phyloP scores from a whole-genome alignment of 2,888 invertebrate genomes.

The Nebria salina region DNA sequence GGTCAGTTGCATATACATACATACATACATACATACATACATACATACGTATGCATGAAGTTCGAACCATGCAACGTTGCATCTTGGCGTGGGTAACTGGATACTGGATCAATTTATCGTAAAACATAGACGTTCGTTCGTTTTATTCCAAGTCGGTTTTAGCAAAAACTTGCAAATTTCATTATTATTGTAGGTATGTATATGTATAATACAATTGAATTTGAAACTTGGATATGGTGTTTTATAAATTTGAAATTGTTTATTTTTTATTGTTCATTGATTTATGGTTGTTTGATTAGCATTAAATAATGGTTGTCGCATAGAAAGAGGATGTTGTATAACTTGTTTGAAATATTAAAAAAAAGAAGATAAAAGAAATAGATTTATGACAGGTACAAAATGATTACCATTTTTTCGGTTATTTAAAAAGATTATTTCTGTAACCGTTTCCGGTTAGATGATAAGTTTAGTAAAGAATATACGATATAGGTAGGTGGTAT shows the following conservation, averaged over 20 bases:
- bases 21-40: too few species aligned
- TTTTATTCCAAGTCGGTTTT: too few species aligned
- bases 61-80: neutral
- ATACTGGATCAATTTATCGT: too few species aligned
- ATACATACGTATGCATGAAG: neutral
- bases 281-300: neutral
- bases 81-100: neutral
- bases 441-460: conserved; percentile 9
- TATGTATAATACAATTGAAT: neutral
- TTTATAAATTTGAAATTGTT: neutral
- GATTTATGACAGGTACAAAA: conserved; percentile 13
- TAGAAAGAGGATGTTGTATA: too few species aligned
- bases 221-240: neutral
- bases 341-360: neutral
- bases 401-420: conserved; percentile 12
- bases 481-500: too few species aligned
- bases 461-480: neutral
- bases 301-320: neutral
- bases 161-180: too few species aligned
- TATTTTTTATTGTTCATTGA: neutral
- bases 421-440: neutral
- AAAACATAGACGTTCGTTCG: too few species aligned
- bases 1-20: neutral
- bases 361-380: conserved; percentile 2
- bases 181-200: neutral